Evolutionary conservation across 2,113 vertebrate genomes (phyloP).

Genomic region (Brienomyrus brachyistius): DNA sequence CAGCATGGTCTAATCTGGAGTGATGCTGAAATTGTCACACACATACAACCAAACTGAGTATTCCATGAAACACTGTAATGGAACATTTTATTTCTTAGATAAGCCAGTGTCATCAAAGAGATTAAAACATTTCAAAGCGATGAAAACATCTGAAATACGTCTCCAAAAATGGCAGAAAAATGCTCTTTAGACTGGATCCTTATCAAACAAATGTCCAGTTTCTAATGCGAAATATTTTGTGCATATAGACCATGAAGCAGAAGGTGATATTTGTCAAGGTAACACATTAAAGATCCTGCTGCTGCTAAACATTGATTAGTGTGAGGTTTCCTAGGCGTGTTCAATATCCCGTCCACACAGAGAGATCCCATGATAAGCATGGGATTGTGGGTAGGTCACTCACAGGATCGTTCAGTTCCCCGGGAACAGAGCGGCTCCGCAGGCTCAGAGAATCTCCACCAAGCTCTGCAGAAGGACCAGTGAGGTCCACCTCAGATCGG

Average conservation of each 20-base stretch:
- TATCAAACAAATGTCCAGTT: neutral
- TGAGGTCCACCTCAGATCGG: conserved; percentile 82
- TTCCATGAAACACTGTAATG: neutral
- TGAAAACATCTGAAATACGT: neutral
- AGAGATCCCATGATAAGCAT: neutral
- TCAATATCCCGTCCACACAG: neutral
- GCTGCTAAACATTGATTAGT: neutral
- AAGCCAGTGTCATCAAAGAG: neutral
- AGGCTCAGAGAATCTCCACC: conserved; percentile 67
- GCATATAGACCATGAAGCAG: neutral
- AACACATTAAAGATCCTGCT: neutral
- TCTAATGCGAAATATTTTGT: neutral
- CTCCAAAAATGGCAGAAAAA: neutral
- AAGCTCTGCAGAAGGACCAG: conserved; percentile 63
- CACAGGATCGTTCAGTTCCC: conserved; percentile 66
- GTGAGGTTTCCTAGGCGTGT: neutral
- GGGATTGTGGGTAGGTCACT: neutral
- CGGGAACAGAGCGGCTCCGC: conserved; percentile 81
- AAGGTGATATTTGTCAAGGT: neutral
- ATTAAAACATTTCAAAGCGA: neutral
- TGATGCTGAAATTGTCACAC: neutral
- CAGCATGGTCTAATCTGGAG: neutral
- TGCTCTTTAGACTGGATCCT: neutral
- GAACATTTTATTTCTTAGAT: neutral
- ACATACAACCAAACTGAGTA: neutral